Percentiles rank a stretch among this genome's conserved stretches.
These are phyloP conservation scores for Thera obeliscata DNA, from an alignment of 2,888 invertebrate genomes.

Conservation along the genomic window DNA sequence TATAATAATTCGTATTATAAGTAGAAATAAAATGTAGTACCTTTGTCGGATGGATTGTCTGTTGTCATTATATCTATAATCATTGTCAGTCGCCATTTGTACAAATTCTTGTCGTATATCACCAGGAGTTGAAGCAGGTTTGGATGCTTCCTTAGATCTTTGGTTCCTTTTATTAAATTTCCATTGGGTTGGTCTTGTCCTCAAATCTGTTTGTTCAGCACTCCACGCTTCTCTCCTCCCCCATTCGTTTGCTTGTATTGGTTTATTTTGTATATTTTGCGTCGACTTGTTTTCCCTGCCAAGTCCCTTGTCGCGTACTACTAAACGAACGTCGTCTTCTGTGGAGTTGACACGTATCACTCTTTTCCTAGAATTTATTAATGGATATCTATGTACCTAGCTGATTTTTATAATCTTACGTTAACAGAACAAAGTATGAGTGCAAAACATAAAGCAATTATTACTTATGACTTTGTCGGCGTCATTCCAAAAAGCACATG, in stretches of 20 bases:
- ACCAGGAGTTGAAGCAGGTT: constrained; percentile 76
- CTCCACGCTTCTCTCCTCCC: constrained; percentile 94
- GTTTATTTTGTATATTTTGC: constrained; percentile 89
- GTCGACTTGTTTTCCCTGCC: constrained; percentile 90
- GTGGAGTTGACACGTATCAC: constrained; percentile 90
- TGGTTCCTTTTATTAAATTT: constrained; percentile 88
- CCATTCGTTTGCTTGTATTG: constrained; percentile 91
- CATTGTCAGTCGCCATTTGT: constrained; percentile 76
- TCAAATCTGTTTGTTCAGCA: constrained; percentile 88
- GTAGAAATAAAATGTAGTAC: constrained; percentile 48
- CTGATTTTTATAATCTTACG: constrained; percentile 46
- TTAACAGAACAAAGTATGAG: constrained; percentile 28
- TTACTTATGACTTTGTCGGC: constrained; percentile 1
- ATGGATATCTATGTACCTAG: constrained; percentile 83
- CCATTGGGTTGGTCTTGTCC: constrained; percentile 89
- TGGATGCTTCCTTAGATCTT: constrained; percentile 78
- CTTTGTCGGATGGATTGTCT: constrained; percentile 74
- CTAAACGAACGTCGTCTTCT: constrained; percentile 90
- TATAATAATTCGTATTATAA: background rate
- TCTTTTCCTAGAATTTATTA: constrained; percentile 88
- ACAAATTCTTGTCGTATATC: constrained; percentile 79
- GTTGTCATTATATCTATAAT: constrained; percentile 75
- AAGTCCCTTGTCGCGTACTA: constrained; percentile 88
- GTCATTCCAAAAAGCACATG: constrained; percentile 3
- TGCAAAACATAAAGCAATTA: constrained; percentile 28